phyloP scores from a whole-genome alignment of 1,140 invertebrate genomes.

The Danaus melanippus region DNA sequence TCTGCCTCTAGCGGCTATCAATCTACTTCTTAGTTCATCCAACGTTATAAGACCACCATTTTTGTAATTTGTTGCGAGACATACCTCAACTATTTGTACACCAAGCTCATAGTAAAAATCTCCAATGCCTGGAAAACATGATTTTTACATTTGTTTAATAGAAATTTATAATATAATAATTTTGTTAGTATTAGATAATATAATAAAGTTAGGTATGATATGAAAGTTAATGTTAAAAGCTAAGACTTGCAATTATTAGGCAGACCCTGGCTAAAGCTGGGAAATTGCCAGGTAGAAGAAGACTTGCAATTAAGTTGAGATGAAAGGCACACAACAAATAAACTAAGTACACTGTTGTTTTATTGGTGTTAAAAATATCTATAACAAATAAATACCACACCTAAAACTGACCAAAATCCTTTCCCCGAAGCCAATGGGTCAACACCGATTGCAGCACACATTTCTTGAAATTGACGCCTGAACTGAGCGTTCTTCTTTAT shows the following conservation, averaged over 20 bases:
- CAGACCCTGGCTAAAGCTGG: too few relatives aligned
- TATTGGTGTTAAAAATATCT: too few relatives aligned
- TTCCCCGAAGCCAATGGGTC: constrained; percentile 97
- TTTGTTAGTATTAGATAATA: too few relatives aligned
- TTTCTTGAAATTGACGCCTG: constrained; percentile 96
- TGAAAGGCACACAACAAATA: too few relatives aligned
- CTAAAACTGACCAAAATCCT: constrained; percentile 98
- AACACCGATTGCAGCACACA: constrained; percentile 99
- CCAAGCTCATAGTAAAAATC: constrained; percentile 99
- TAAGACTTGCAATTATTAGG: too few relatives aligned
- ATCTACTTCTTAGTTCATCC: constrained; percentile 86
- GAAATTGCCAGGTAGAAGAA: too few relatives aligned
- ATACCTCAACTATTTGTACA: constrained; percentile 98
- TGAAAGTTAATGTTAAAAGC: too few relatives aligned
- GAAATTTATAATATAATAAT: constrained; percentile 1
- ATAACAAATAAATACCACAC: constrained; percentile 27
- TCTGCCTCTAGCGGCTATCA: constrained; percentile 87
- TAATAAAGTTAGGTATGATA: too few relatives aligned
- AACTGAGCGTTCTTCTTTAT: constrained; percentile 96
- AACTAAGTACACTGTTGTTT: too few relatives aligned
- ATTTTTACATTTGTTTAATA: not conserved
- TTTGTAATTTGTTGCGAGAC: constrained; percentile 91
- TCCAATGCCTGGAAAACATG: constrained; percentile 78
- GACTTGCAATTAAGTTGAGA: too few relatives aligned
- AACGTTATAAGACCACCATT: constrained; percentile 92